phyloP scores from a whole-genome alignment of 2,113 vertebrate species.

The Camelus dromedarius region DNA sequence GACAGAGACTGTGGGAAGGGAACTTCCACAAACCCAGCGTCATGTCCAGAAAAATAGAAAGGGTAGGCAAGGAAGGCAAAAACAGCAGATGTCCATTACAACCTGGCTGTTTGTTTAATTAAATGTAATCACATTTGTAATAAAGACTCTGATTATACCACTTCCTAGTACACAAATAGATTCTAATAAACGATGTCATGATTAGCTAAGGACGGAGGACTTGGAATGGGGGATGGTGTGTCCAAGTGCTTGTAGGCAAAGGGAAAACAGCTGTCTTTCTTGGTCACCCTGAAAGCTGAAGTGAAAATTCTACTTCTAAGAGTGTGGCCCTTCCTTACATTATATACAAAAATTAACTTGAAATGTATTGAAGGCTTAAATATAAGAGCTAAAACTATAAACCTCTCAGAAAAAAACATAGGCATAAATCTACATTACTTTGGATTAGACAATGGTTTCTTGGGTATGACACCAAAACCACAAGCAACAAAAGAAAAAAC shows the following conservation, averaged over 20 bases:
- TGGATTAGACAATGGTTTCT: neutral
- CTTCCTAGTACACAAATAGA: neutral
- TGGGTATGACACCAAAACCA: neutral
- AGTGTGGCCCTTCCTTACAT: neutral
- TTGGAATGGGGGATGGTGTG: neutral
- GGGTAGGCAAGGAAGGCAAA: neutral
- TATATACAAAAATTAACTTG: neutral
- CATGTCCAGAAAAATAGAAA: neutral
- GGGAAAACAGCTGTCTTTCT: neutral
- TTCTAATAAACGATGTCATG: slow-evolving; percentile 46
- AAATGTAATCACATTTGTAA: slow-evolving; percentile 36
- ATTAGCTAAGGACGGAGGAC: neutral
- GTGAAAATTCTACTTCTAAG: neutral
- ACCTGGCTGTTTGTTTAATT: slow-evolving; percentile 54
- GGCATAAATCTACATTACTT: neutral
- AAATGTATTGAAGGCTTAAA: neutral
- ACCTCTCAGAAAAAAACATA: neutral
- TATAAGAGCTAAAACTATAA: neutral
- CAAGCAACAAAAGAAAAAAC: neutral
- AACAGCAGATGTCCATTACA: slow-evolving; percentile 10
- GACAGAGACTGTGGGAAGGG: neutral
- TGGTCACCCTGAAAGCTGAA: neutral
- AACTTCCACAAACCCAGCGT: neutral
- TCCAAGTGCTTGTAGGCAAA: neutral
- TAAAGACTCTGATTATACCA: slow-evolving; percentile 25